Conservation (phyloP, 2,113 vertebrate species). For the Nothocercus julius region DNA sequence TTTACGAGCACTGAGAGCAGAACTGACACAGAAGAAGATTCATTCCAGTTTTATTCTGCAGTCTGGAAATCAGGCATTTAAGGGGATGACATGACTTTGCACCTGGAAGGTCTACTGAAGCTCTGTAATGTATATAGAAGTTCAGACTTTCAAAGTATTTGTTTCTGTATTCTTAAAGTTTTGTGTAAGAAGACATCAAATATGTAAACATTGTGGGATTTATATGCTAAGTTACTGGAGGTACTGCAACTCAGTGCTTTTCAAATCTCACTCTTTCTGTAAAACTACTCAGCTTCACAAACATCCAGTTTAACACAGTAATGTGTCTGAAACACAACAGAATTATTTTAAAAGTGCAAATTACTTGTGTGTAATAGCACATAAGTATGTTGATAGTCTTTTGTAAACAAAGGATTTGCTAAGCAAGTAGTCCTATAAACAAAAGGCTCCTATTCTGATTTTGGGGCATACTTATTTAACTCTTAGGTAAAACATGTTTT, state of each 20-base stretch:
- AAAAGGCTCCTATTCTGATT: not conserved
- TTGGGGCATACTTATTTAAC: not conserved
- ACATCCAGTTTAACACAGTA: not conserved
- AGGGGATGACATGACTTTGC: not conserved
- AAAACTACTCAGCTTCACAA: not conserved
- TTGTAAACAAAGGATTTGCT: not conserved
- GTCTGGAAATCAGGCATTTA: conserved; percentile 23
- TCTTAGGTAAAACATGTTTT: not conserved
- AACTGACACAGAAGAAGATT: conserved; percentile 88
- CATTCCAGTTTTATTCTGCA: conserved; percentile 69
- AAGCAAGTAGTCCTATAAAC: not conserved
- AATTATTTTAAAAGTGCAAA: not conserved
- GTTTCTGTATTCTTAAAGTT: not conserved
- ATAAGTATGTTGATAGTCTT: not conserved
- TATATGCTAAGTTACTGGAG: not conserved
- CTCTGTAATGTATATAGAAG: not conserved
- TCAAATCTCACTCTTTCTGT: not conserved
- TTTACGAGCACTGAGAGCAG: conserved; percentile 82
- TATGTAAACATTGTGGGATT: not conserved
- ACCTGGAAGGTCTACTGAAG: not conserved
- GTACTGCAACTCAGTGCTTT: not conserved
- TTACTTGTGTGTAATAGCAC: not conserved
- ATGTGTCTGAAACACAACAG: not conserved
- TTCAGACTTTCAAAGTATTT: not conserved
- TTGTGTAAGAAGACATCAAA: not conserved